Evolutionary conservation across 2,113 vertebrate genomes (phyloP).

Genomic region (Spermophilus dauricus): DNA sequence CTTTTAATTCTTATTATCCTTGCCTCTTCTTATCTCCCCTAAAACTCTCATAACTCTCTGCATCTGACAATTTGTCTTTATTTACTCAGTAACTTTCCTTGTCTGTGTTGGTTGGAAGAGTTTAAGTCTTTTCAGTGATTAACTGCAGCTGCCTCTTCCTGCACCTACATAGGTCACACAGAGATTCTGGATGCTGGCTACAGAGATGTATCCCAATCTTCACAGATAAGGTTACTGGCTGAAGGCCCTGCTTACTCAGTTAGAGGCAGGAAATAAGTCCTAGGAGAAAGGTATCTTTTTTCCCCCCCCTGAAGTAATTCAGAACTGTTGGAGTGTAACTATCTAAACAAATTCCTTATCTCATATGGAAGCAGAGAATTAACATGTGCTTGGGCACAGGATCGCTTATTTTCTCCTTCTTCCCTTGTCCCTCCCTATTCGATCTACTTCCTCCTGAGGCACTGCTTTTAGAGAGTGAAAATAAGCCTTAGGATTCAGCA

Average conservation of each 20-base stretch:
- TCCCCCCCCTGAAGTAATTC: neutral
- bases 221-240: neutral
- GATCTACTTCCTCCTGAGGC: neutral
- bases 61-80: neutral
- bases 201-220: neutral
- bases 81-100: neutral
- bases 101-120: neutral
- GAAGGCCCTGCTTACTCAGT: neutral
- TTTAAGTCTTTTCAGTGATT: neutral
- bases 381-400: neutral
- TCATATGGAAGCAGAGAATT: neutral
- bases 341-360: neutral
- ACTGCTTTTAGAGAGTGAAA: neutral
- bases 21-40: neutral
- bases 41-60: neutral
- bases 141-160: neutral
- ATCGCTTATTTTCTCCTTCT: neutral
- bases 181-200: neutral
- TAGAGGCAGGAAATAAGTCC: neutral
- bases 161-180: neutral
- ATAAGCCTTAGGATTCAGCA: neutral
- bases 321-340: neutral
- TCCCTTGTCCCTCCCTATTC: accelerated
- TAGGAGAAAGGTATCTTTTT: neutral
- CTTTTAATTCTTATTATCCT: neutral